phyloP scores from a whole-genome alignment of 2,113 vertebrate species.

The Hydrochoerus hydrochaeris region DNA sequence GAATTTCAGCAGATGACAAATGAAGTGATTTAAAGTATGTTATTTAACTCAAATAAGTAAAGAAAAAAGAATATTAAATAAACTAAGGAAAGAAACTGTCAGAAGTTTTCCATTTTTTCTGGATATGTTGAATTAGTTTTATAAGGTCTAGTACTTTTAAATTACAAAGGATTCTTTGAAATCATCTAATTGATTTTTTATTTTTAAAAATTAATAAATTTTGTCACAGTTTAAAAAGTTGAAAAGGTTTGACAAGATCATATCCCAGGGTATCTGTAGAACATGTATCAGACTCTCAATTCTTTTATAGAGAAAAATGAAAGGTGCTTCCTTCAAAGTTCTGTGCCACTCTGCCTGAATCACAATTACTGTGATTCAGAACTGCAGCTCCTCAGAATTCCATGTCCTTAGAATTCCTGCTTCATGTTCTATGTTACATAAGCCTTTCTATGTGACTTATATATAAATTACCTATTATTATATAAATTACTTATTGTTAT shows the following conservation, averaged over 20 bases:
- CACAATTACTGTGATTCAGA: not conserved
- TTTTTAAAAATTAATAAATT: slow-evolving; percentile 35
- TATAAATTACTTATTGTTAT: not conserved
- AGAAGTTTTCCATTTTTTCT: not conserved
- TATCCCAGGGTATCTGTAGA: not conserved
- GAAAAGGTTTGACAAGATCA: not conserved
- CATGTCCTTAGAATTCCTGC: not conserved
- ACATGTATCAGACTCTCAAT: not conserved
- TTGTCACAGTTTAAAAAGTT: not conserved
- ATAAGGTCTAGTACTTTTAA: slow-evolving; percentile 38
- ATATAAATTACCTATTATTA: not conserved
- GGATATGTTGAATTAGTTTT: slow-evolving; percentile 22
- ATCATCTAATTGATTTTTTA: not conserved
- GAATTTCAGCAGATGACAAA: not conserved
- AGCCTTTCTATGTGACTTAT: not conserved
- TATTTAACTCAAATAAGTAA: not conserved
- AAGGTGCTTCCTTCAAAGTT: not conserved
- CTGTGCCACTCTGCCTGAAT: not conserved
- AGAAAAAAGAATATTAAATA: not conserved
- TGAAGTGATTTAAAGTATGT: not conserved
- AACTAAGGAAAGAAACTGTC: not conserved
- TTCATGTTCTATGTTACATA: not conserved
- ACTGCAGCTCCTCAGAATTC: not conserved
- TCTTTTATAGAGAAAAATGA: not conserved
- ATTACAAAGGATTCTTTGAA: not conserved